Evolutionary conservation across 1,140 invertebrate species (phyloP).

Genomic region (Watersipora subatra): DNA sequence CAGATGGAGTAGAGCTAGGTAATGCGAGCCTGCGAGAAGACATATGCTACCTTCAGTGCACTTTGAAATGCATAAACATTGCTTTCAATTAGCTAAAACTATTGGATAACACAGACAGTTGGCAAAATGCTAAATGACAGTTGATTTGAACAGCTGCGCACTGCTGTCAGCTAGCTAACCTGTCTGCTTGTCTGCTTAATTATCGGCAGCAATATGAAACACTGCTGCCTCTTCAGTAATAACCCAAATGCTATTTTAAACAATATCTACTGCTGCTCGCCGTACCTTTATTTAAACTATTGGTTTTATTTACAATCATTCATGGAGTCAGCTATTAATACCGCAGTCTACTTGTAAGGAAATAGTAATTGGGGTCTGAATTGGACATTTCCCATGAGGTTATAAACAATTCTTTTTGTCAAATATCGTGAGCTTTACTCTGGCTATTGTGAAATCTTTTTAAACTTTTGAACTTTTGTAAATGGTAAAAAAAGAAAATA

Average conservation of each 20-base stretch:
- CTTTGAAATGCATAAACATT: not conserved
- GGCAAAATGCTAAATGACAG: not conserved
- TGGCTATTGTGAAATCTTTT: not conserved
- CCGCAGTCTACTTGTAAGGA: no score
- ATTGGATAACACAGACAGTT: not conserved
- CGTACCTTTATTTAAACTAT: not conserved
- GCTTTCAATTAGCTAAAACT: not conserved
- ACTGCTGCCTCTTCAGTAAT: not conserved
- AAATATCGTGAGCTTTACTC: not conserved
- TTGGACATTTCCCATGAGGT: no score
- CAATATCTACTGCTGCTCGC: not conserved
- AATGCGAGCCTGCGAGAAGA: not conserved
- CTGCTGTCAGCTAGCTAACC: not conserved
- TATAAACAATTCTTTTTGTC: not conserved
- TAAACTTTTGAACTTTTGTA: not conserved
- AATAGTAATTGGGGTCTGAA: no score
- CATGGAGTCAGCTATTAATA: no score
- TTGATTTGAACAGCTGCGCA: not conserved
- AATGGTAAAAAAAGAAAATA: not conserved
- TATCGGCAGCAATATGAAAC: no score
- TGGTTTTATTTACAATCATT: not conserved
- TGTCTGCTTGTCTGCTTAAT: not conserved
- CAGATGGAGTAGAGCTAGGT: no score
- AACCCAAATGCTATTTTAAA: not conserved
- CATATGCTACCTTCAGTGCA: not conserved